Conservation (phyloP, 2,113 vertebrate genomes). For the Talpa occidentalis region DNA sequence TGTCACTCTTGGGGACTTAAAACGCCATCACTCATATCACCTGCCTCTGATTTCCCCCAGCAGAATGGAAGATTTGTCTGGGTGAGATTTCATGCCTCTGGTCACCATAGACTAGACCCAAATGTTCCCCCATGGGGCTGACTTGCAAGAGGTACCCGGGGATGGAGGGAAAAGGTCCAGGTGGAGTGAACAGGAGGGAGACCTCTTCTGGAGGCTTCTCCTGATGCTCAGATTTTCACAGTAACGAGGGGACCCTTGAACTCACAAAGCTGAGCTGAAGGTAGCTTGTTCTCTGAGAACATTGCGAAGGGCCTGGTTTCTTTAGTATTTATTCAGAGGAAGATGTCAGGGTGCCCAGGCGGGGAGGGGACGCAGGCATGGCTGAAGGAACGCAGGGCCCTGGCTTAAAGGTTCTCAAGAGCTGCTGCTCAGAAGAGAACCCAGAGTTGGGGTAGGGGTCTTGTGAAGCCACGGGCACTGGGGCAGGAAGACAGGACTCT, state of each 20-base stretch:
- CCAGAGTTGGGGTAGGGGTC: not conserved
- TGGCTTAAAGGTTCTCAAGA: not conserved
- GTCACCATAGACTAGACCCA: not conserved
- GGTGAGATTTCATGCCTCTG: not conserved
- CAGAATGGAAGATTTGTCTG: not conserved
- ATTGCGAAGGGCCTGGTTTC: not conserved
- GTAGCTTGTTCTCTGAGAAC: not conserved
- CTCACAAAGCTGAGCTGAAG: not conserved
- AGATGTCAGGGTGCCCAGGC: not conserved
- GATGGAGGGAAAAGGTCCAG: not conserved
- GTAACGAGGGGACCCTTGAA: not conserved
- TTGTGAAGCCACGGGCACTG: not conserved
- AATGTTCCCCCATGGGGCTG: not conserved
- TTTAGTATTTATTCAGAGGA: not conserved
- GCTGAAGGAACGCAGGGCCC: not conserved
- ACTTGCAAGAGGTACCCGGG: not conserved
- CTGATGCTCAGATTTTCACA: not conserved
- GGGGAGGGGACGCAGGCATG: not conserved
- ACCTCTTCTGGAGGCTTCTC: not conserved
- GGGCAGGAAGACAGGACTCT: not conserved
- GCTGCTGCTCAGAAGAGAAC: not conserved
- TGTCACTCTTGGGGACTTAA: not conserved
- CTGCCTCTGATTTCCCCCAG: not conserved
- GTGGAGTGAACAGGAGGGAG: not conserved
- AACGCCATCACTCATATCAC: not conserved